These are phyloP conservation scores for Pseudomyrmex gracilis DNA, from an alignment of 1,140 invertebrate species.

Conservation along the genomic window DNA sequence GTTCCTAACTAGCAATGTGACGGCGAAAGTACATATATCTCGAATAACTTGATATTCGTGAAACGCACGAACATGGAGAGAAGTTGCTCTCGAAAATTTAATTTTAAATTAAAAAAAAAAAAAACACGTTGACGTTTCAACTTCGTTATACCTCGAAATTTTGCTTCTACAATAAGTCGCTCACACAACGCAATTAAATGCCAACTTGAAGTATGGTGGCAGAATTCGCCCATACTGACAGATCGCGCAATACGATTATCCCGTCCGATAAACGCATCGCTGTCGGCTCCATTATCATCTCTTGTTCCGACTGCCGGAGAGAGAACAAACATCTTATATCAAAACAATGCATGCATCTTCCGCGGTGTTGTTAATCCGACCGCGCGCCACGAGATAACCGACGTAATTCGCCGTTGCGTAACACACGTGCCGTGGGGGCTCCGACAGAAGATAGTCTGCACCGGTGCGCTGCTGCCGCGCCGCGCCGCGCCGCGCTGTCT, in stretches of 20 bases:
- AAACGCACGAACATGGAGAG: too few species aligned
- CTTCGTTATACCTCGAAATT: neutral
- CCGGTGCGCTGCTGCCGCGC: slow-evolving; percentile 48
- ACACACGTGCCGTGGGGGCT: slow-evolving; percentile 45
- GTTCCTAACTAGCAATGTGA: slow-evolving; percentile 46
- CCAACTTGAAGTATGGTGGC: too few species aligned
- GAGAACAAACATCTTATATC: neutral
- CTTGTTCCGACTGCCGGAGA: slow-evolving; percentile 10
- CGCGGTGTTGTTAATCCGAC: slow-evolving; percentile 10
- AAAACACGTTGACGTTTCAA: neutral
- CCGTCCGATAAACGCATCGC: neutral
- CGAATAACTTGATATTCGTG: too few species aligned
- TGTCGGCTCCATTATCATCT: slow-evolving; percentile 19
- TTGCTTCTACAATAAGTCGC: too few species aligned
- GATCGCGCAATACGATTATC: neutral
- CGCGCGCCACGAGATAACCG: slow-evolving; percentile 14
- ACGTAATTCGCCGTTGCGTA: slow-evolving; percentile 70
- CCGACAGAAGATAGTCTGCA: slow-evolving; percentile 27
- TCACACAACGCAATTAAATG: too few species aligned
- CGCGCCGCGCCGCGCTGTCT: slow-evolving; percentile 79
- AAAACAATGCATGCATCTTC: slow-evolving; percentile 42
- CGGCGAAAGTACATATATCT: neutral
- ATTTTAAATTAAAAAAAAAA: too few species aligned
- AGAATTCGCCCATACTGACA: neutral
- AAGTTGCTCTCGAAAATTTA: too few species aligned